These are phyloP conservation scores for Andrena praecox DNA, from an alignment of 2,888 invertebrate species.

Conservation along the genomic window DNA sequence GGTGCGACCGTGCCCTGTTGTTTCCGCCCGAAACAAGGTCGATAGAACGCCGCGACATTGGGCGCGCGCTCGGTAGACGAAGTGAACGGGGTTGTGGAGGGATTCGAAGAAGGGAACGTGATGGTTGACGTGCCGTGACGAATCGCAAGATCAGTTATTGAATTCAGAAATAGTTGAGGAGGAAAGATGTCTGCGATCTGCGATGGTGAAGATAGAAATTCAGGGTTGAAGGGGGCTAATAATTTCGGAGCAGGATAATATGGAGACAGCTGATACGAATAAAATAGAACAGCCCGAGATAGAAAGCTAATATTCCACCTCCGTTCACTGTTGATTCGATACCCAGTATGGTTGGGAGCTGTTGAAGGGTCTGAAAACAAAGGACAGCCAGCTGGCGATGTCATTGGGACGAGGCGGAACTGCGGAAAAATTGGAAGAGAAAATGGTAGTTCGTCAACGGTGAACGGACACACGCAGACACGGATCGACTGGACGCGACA, in stretches of 20 bases:
- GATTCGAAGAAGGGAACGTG: no score
- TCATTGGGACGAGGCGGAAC: background rate
- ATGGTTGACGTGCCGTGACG: no score
- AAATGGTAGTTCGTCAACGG: background rate
- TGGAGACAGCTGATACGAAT: no score
- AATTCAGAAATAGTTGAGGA: no score
- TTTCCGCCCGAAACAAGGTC: conserved; percentile 52
- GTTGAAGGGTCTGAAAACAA: background rate
- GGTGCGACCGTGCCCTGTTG: conserved; percentile 63
- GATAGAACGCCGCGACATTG: conserved; percentile 18
- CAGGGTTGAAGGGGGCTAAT: no score
- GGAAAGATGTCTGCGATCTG: no score
- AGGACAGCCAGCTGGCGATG: background rate
- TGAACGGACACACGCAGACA: background rate
- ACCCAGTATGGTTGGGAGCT: background rate
- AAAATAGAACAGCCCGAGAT: background rate
- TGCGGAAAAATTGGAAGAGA: background rate
- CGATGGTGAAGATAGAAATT: no score
- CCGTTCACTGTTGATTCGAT: background rate
- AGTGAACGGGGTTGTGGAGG: no score
- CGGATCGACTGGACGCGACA: conserved; percentile 5
- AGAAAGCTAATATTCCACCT: background rate
- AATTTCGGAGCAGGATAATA: no score
- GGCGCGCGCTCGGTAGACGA: background rate
- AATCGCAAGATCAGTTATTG: no score